Percentiles rank a stretch among this genome's conserved stretches.
These are phyloP conservation scores for Eristalis arbustorum DNA, from an alignment of 2,888 invertebrate genomes.

Conservation along the genomic window DNA sequence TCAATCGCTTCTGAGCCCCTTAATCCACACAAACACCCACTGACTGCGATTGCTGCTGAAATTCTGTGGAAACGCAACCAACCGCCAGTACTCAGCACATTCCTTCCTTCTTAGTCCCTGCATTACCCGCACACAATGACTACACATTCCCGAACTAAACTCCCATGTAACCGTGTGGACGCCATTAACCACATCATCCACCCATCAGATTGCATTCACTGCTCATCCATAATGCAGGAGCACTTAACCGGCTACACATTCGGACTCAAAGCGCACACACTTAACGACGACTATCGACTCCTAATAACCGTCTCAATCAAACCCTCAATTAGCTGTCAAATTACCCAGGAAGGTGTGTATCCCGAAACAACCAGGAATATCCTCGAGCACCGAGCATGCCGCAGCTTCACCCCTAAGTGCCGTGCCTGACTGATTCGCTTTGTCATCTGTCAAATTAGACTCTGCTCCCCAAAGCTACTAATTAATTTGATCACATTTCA, in stretches of 20 bases:
- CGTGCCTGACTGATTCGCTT: not conserved
- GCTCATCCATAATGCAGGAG: not conserved
- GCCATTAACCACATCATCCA: not conserved
- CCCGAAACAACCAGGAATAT: not conserved
- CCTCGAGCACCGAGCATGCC: not conserved
- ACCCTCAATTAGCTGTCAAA: slow-evolving; percentile 11
- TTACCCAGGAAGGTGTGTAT: not conserved
- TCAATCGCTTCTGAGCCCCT: not conserved
- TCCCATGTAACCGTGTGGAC: not conserved
- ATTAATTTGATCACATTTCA: not conserved
- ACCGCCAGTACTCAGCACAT: not conserved
- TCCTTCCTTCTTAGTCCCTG: not conserved
- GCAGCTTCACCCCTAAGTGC: not conserved
- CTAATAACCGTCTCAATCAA: not conserved
- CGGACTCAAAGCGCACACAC: not conserved
- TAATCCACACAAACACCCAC: not conserved
- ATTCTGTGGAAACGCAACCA: not conserved
- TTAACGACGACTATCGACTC: not conserved
- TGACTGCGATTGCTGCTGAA: not conserved
- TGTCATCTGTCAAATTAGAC: not conserved
- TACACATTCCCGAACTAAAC: not conserved
- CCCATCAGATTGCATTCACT: not conserved
- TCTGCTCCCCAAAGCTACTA: not conserved
- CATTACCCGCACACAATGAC: not conserved
- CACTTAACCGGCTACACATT: not conserved